Evolutionary conservation across 2,797 vertebrate species (phyloP), one percentile per base, ranked within the genome.

Genomic region (Podarcis lilfordi): DNA sequence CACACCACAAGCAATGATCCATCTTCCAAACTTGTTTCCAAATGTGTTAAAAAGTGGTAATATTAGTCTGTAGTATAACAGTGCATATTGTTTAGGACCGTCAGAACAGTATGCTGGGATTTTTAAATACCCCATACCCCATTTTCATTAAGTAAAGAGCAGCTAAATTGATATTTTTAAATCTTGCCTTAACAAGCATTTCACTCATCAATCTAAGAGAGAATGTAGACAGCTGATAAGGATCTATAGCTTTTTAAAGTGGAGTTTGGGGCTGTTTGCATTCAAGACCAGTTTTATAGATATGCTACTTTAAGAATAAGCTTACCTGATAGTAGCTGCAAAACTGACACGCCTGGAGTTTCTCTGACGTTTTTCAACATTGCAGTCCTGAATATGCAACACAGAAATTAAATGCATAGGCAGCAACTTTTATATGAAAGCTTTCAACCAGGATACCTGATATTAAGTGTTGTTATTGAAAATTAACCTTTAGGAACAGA

Each of bases 311-410:
- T 61, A 71, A 64, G 74, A 21, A 89, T 59, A n/a, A 88, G 95
- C 96, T 96, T 91, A 97, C 97, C 97, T 96, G 91, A 97, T 97
- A 85, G 96, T 97, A 91, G 97, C 95, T 6, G 97, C 97, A 88
- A 98, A 98, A 92, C 97, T 98, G 93, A 98, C 97, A 37, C 97
- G 95, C 17, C 97, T 97, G 0, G 95, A 97, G 86, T 89, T 97
- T 92, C 96, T 97, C 90, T 93, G 94, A 37, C 93, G 95, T 78
- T 93, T 96, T 71, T 96, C 95, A 19, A 3, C 0, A 2, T n/a
- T 91, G 71, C 92, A 55, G 32, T 96, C 96, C 97, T 97, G 92
- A 83, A 66, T 85, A 79, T 32, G 85, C 0, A 95, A 89, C 17
- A 94, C 8, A 21, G 11, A 21, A 40, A 37, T 50, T 9, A 8